These are phyloP conservation scores for Heliconius melpomene DNA, from an alignment of 1,140 invertebrate species.

Conservation along the genomic window DNA sequence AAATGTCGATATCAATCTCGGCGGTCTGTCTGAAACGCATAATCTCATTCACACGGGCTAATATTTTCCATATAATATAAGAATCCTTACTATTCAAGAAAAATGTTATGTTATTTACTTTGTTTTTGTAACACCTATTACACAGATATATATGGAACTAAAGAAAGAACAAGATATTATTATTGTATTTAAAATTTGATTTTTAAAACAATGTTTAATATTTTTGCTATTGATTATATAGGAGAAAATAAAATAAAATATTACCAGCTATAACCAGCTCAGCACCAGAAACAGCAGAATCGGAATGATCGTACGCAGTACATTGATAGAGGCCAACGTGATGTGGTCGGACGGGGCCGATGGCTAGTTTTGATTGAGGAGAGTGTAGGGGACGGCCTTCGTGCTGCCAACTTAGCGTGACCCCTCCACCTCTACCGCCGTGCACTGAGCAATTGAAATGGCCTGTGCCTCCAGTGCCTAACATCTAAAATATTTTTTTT, in stretches of 20 bases:
- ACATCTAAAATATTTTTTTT: conserved; percentile 54
- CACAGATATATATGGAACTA: too few relatives aligned
- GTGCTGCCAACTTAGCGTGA: conserved; percentile 72
- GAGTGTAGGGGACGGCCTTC: conserved; percentile 70
- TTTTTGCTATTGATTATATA: not conserved
- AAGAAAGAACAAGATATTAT: too few relatives aligned
- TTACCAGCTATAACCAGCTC: conserved; percentile 75
- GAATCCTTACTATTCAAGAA: not conserved
- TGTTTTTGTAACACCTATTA: too few relatives aligned
- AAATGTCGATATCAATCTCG: conserved; percentile 69
- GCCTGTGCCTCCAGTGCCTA: conserved; percentile 67
- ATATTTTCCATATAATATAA: not conserved
- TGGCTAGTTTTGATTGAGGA: conserved; percentile 57
- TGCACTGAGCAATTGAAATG: conserved; percentile 69
- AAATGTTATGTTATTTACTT: not conserved
- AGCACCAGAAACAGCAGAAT: conserved; percentile 65
- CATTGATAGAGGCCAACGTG: conserved; percentile 72
- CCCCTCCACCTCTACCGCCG: conserved; percentile 64
- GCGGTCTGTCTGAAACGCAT: conserved; percentile 71
- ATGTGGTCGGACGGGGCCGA: conserved; percentile 67
- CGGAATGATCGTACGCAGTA: conserved; percentile 68
- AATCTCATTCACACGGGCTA: not conserved
- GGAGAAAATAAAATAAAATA: conserved; percentile 24
- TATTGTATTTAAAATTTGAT: too few relatives aligned
- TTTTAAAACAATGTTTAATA: too few relatives aligned